Evolutionary conservation across 2,888 invertebrate species (phyloP).

Genomic region (Mylabris sibirica): DNA sequence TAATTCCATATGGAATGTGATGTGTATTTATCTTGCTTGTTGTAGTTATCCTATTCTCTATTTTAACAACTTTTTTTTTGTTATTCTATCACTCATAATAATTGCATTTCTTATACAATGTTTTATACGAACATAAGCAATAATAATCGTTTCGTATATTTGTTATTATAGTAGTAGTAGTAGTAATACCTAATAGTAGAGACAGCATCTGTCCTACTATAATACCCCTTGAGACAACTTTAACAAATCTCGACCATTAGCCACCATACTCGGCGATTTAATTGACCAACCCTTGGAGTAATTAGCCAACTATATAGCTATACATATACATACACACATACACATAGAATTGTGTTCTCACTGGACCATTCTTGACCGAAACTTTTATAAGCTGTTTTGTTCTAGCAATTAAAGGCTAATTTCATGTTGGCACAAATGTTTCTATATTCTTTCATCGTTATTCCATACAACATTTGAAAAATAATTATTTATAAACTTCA

Average conservation of each 20-base stretch:
- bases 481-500: no score
- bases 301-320: conserved; percentile 41
- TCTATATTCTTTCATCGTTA: background rate
- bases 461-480: background rate
- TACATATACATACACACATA: conserved; percentile 10
- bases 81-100: conserved; percentile 23
- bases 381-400: conserved; percentile 47
- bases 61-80: conserved; percentile 17
- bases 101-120: conserved; percentile 30
- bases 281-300: conserved; percentile 53
- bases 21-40: background rate
- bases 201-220: conserved; percentile 42
- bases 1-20: conserved; percentile 50
- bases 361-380: conserved; percentile 38
- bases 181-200: no score
- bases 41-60: background rate
- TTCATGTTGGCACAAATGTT: conserved; percentile 9
- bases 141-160: conserved; percentile 18
- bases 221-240: conserved; percentile 46
- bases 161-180: conserved; percentile 16
- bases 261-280: conserved; percentile 46
- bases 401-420: conserved; percentile 40
- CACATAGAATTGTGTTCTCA: conserved; percentile 40
- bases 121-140: conserved; percentile 19
- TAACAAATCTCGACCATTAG: conserved; percentile 49